Evolutionary conservation across 2,888 invertebrate species (phyloP).

Genomic region (Lasioglossum lativentre): DNA sequence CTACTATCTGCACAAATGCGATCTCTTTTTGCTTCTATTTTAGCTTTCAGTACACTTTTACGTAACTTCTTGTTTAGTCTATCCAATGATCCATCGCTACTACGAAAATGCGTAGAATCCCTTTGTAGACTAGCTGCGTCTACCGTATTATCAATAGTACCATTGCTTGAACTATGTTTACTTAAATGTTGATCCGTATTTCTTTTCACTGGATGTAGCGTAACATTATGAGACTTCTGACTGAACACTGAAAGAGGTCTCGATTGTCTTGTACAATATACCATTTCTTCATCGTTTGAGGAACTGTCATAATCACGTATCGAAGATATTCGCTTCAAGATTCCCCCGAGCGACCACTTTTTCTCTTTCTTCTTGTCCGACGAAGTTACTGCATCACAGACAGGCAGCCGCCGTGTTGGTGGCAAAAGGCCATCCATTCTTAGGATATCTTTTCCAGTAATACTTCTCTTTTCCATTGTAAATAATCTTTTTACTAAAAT

Average conservation of each 20-base stretch:
- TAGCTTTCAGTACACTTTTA: slow-evolving; percentile 88
- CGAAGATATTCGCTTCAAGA: slow-evolving; percentile 91
- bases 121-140: slow-evolving; percentile 47
- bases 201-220: slow-evolving; percentile 52
- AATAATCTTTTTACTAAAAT: slow-evolving; percentile 28
- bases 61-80: slow-evolving; percentile 86
- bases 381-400: slow-evolving; percentile 58
- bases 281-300: slow-evolving; percentile 86
- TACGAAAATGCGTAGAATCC: slow-evolving; percentile 74
- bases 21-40: slow-evolving; percentile 89
- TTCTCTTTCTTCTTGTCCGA: slow-evolving; percentile 87
- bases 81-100: slow-evolving; percentile 86
- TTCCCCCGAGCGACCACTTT: slow-evolving; percentile 93
- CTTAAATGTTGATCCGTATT: slow-evolving; percentile 81
- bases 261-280: slow-evolving; percentile 65
- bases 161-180: slow-evolving; percentile 36
- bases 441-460: slow-evolving; percentile 68
- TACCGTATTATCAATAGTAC: slow-evolving; percentile 67
- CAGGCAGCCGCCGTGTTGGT: slow-evolving; percentile 68
- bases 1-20: slow-evolving; percentile 88
- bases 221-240: slow-evolving; percentile 43
- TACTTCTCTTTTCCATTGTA: slow-evolving; percentile 76
- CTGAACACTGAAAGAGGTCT: slow-evolving; percentile 39
- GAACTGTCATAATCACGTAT: slow-evolving; percentile 87
- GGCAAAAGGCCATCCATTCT: slow-evolving; percentile 74